Percentiles rank a stretch among this genome's conserved stretches.
These are phyloP conservation scores for Pseudochirops corinnae DNA, from an alignment of 2,797 vertebrate species.

Conservation along the genomic window DNA sequence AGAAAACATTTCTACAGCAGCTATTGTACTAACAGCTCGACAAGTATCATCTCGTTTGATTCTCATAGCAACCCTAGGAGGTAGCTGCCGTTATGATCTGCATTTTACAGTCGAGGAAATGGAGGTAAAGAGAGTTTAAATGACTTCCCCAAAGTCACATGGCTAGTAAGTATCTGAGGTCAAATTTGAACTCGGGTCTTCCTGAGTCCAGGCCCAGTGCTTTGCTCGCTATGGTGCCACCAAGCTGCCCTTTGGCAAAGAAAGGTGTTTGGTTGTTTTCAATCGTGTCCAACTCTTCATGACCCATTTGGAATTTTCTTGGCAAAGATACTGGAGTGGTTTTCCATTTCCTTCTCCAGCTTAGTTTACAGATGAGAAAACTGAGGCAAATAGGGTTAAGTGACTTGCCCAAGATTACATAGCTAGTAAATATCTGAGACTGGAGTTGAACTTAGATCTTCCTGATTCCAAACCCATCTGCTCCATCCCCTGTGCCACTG, in stretches of 20 bases:
- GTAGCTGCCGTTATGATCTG: neutral
- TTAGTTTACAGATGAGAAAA: neutral
- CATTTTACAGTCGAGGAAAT: neutral
- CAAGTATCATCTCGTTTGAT: neutral
- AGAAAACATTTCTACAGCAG: neutral
- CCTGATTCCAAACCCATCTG: neutral
- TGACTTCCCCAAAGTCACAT: neutral
- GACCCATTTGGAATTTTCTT: neutral
- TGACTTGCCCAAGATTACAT: neutral
- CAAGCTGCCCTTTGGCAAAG: neutral
- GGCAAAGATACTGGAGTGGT: neutral
- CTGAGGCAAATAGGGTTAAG: neutral
- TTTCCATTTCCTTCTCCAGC: neutral
- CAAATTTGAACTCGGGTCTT: neutral
- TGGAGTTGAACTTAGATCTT: neutral
- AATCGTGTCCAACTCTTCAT: neutral
- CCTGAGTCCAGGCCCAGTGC: neutral
- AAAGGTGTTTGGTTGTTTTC: neutral
- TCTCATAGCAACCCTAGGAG: neutral
- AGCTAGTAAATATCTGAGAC: neutral
- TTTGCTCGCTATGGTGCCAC: neutral
- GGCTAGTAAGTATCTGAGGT: neutral
- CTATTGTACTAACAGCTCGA: neutral
- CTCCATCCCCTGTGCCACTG: neutral
- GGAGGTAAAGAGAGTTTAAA: neutral